Evolutionary conservation across 2,113 vertebrate genomes (phyloP).

Genomic region (Anolis sagrei): DNA sequence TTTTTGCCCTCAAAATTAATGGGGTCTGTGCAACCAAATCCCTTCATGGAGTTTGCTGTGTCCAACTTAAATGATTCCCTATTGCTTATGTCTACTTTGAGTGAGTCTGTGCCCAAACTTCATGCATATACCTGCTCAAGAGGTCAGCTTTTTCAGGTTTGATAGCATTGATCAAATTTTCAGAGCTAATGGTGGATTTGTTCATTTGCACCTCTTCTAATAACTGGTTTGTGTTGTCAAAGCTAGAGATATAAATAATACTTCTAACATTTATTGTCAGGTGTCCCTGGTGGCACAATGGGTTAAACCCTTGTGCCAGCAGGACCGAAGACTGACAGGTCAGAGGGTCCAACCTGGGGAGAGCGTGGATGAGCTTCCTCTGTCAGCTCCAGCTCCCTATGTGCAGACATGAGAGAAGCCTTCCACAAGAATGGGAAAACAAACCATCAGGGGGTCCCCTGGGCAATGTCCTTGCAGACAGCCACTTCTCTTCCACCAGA

Average conservation of each 20-base stretch:
- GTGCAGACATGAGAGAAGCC: too few species aligned
- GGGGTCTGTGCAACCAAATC: neutral
- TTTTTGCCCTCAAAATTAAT: slow-evolving; percentile 24
- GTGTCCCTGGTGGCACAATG: too few species aligned
- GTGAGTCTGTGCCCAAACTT: neutral
- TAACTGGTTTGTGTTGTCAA: neutral
- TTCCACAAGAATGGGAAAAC: too few species aligned
- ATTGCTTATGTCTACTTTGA: neutral
- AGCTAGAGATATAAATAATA: neutral
- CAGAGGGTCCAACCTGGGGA: too few species aligned
- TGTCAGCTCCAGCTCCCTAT: too few species aligned
- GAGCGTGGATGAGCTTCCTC: too few species aligned
- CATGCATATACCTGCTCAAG: neutral
- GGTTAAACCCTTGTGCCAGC: too few species aligned
- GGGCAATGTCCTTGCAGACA: too few species aligned
- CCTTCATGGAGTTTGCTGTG: neutral
- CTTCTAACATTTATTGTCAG: too few species aligned
- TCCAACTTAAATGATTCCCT: neutral
- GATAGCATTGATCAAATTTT: neutral
- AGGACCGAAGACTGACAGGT: too few species aligned
- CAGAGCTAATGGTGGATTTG: neutral
- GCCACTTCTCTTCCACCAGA: too few species aligned
- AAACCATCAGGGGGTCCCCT: too few species aligned
- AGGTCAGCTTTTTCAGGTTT: neutral
- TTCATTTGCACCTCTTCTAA: neutral